These are phyloP conservation scores for Chondrosia reniformis DNA, from an alignment of 37 sponge, comb jelly and placozoan genomes.

Conservation along the genomic window DNA sequence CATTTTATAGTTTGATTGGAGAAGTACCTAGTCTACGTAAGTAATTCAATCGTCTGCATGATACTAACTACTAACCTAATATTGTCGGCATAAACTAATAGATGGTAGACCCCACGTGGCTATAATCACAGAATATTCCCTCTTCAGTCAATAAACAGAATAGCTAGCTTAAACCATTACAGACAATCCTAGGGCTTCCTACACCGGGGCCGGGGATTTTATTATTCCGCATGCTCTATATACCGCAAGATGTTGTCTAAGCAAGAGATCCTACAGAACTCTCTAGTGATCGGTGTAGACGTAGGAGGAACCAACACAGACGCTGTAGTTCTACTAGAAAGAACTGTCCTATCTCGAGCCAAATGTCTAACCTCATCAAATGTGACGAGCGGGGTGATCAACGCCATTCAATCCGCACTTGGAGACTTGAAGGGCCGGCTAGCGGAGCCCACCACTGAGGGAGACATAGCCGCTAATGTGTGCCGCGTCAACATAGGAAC, in stretches of 20 bases:
- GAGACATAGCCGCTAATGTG: constrained; percentile 7
- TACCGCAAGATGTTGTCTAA: not conserved
- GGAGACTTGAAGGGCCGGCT: not conserved
- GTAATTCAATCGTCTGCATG: no score
- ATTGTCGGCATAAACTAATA: no score
- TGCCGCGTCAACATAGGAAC: constrained; percentile 77
- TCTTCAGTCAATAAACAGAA: no score
- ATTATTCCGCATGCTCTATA: no score
- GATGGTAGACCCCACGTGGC: no score
- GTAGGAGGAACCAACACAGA: constrained; percentile 93
- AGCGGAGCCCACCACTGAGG: not conserved
- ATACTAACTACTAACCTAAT: no score
- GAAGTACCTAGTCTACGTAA: no score
- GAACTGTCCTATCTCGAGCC: constrained; percentile 17
- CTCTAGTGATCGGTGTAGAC: constrained; percentile 73
- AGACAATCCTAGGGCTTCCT: no score
- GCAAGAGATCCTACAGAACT: not conserved
- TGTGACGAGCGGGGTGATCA: constrained; percentile 23
- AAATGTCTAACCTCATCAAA: constrained; percentile 1
- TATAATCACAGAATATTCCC: no score
- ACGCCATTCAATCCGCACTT: not conserved
- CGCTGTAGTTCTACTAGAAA: constrained; percentile 52
- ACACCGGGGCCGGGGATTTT: no score
- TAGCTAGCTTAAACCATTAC: no score
- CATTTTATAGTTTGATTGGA: no score